Evolutionary conservation across 2,113 vertebrate genomes (phyloP).

Genomic region (Tympanuchus pallidicinctus): DNA sequence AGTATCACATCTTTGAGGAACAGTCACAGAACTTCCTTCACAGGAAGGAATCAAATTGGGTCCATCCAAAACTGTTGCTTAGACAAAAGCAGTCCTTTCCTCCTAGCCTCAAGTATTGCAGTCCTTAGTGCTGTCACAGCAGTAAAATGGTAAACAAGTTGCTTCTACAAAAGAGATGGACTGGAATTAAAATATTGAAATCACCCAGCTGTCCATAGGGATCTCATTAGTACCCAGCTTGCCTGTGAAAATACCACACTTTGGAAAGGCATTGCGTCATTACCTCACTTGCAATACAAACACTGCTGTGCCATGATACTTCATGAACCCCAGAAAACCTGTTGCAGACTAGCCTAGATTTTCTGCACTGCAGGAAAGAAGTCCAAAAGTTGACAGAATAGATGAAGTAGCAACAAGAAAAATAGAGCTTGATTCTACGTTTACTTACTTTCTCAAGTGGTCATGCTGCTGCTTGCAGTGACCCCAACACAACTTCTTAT

Average conservation of each 20-base stretch:
- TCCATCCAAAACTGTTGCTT: background rate
- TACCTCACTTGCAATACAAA: background rate
- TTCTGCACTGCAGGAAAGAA: background rate
- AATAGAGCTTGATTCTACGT: background rate
- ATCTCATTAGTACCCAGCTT: constrained; percentile 50
- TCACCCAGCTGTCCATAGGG: constrained; percentile 20
- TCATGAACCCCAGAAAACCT: background rate
- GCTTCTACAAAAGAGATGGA: constrained; percentile 10
- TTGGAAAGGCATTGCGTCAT: background rate
- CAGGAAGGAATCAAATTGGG: background rate
- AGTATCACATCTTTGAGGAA: background rate
- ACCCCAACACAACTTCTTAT: background rate
- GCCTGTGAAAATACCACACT: constrained; percentile 44
- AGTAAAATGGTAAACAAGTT: constrained; percentile 30
- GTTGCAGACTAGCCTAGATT: background rate
- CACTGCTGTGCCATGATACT: constrained; percentile 13
- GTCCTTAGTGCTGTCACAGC: background rate
- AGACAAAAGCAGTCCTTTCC: background rate
- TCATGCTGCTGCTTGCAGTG: background rate
- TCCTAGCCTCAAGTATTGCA: background rate
- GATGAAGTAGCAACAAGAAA: background rate
- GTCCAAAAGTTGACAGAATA: background rate
- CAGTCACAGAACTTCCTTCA: background rate
- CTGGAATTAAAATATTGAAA: constrained; percentile 54
- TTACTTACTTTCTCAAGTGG: background rate